These are phyloP conservation scores for Eurystomus glaucurus DNA, from an alignment of 2,797 vertebrate species.

Conservation along the genomic window DNA sequence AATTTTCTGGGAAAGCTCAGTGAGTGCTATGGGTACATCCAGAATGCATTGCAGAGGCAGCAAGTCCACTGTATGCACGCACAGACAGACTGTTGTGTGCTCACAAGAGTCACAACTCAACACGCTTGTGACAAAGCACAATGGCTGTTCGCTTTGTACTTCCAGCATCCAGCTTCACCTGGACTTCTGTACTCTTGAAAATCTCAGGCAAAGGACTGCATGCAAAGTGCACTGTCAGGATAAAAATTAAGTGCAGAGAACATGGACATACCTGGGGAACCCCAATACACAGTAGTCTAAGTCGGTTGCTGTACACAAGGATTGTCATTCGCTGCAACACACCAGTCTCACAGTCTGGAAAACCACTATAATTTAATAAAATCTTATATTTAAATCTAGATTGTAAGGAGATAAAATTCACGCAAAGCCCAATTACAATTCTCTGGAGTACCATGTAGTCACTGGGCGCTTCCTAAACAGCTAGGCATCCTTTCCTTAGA, in stretches of 20 bases:
- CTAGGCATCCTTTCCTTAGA: neutral
- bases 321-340: neutral
- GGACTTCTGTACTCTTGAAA: neutral
- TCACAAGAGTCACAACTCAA: neutral
- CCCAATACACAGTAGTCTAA: neutral
- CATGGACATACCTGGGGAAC: neutral
- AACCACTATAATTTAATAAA: neutral
- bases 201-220: neutral
- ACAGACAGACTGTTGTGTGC: neutral
- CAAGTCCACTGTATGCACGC: neutral
- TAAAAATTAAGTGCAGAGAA: neutral
- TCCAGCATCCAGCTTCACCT: neutral
- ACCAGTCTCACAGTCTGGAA: neutral
- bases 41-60: neutral
- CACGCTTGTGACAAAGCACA: rapidly evolving
- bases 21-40: neutral
- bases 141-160: neutral
- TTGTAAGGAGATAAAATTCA: neutral
- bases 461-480: neutral
- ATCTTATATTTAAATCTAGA: neutral
- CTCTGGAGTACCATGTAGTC: neutral
- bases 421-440: neutral
- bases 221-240: neutral
- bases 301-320: neutral
- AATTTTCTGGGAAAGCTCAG: neutral